Percentiles rank a stretch among this genome's conserved stretches.
These are phyloP conservation scores for Lordiphosa collinella DNA, from an alignment of 1,140 invertebrate species.

Conservation along the genomic window DNA sequence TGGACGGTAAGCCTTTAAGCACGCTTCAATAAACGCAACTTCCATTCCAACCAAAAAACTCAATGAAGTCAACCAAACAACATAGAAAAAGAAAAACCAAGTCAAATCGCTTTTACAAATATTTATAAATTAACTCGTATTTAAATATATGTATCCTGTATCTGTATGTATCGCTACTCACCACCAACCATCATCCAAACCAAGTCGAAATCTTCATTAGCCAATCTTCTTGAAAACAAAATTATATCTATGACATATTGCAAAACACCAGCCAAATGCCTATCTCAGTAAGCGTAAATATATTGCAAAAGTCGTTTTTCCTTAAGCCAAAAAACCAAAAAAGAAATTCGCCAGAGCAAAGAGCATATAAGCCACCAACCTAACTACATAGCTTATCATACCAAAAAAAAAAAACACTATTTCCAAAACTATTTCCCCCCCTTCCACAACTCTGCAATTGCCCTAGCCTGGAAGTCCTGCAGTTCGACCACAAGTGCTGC, in stretches of 20 bases:
- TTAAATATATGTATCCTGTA: slow-evolving; percentile 74
- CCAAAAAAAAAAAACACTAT: slow-evolving; percentile 59
- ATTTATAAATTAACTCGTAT: slow-evolving; percentile 77
- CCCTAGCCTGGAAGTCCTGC: slow-evolving; percentile 67
- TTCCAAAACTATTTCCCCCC: slow-evolving; percentile 74
- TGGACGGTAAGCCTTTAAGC: slow-evolving; percentile 79
- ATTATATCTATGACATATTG: slow-evolving; percentile 25
- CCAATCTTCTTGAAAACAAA: slow-evolving; percentile 26
- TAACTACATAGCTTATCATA: slow-evolving; percentile 68
- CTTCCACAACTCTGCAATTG: slow-evolving; percentile 37
- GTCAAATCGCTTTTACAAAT: slow-evolving; percentile 76
- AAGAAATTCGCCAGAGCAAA: slow-evolving; percentile 41
- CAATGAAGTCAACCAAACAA: slow-evolving; percentile 48
- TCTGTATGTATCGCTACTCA: slow-evolving; percentile 78
- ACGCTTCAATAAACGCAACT: slow-evolving; percentile 78
- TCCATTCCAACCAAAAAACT: slow-evolving; percentile 56
- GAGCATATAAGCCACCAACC: slow-evolving; percentile 39
- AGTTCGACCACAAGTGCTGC: slow-evolving; percentile 60
- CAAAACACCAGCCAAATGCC: slow-evolving; percentile 58
- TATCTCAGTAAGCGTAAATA: slow-evolving; percentile 70
- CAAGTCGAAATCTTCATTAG: slow-evolving; percentile 67
- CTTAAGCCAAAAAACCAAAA: slow-evolving; percentile 36
- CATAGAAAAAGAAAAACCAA: slow-evolving; percentile 17
- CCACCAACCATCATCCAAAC: slow-evolving; percentile 56
- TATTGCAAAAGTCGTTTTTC: slow-evolving; percentile 61